Conservation (phyloP, 2,113 vertebrate species). For the Glaucomys volans region DNA sequence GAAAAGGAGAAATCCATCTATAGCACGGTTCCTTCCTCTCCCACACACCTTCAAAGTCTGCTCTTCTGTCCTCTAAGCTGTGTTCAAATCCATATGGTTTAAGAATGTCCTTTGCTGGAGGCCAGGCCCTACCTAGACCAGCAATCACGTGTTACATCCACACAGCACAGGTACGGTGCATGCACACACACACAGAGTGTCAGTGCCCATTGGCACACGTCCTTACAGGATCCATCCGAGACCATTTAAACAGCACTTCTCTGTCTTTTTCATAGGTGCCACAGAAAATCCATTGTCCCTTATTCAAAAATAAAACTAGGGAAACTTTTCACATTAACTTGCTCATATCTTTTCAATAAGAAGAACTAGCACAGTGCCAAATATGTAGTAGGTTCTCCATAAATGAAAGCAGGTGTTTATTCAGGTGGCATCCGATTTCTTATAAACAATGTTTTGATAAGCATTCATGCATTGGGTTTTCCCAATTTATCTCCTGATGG, state of each 20-base stretch:
- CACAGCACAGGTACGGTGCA: not conserved
- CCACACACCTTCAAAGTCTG: not conserved
- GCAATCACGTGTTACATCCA: not conserved
- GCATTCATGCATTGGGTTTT: not conserved
- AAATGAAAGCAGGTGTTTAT: not conserved
- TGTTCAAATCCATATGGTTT: not conserved
- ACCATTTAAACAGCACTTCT: not conserved
- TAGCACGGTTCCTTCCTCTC: not conserved
- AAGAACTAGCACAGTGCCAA: not conserved
- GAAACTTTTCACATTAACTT: not conserved
- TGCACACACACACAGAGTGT: not conserved
- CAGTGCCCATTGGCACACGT: not conserved
- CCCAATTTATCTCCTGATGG: not conserved
- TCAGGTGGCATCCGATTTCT: not conserved
- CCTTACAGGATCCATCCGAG: not conserved
- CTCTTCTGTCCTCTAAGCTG: not conserved
- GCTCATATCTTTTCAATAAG: not conserved
- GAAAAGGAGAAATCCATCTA: not conserved
- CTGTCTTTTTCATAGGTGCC: not conserved
- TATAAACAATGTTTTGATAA: not conserved
- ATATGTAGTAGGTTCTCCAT: not conserved
- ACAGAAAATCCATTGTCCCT: not conserved
- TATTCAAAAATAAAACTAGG: constrained; percentile 29
- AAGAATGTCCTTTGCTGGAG: not conserved
- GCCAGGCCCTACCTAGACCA: not conserved